Evolutionary conservation across 2,888 invertebrate genomes (phyloP).

Genomic region (Agonopterix heracliana): DNA sequence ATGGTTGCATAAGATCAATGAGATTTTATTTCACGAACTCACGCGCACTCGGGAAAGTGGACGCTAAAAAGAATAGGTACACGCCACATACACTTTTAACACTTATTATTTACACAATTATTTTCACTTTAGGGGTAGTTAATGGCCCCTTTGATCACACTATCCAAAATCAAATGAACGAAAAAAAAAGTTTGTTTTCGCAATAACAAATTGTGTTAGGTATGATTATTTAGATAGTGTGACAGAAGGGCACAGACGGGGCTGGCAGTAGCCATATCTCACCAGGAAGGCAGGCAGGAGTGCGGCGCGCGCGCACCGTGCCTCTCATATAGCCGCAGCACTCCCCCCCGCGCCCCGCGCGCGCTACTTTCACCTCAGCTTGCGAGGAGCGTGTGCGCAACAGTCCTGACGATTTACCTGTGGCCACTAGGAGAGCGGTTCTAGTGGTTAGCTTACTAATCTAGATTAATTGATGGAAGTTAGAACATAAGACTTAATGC

Average conservation of each 20-base stretch:
- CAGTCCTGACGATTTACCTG: constrained; percentile 40
- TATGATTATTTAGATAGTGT: no score
- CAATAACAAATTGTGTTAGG: no score
- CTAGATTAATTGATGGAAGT: no score
- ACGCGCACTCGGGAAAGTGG: constrained; percentile 19
- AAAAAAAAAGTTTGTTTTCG: neutral
- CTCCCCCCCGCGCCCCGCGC: constrained; percentile 34
- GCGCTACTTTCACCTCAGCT: constrained; percentile 45
- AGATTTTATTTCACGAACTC: constrained; percentile 5
- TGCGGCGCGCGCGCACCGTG: constrained; percentile 57
- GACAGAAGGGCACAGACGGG: neutral
- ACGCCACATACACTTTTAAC: constrained; percentile 25
- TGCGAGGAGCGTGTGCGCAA: constrained; percentile 47
- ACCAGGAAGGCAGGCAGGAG: constrained; percentile 55
- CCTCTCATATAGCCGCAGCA: constrained; percentile 45
- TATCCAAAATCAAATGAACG: neutral
- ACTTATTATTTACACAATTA: constrained; percentile 25
- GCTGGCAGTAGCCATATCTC: constrained; percentile 25
- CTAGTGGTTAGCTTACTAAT: no score
- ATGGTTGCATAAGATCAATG: neutral
- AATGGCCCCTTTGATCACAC: neutral
- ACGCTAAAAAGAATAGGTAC: constrained; percentile 28
- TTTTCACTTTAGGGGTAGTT: constrained; percentile 15
- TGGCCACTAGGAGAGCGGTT: constrained; percentile 27
- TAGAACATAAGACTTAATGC: no score